Base-by-base conservation (phyloP, 1,140 invertebrate species). In the Limonius californicus region DNA sequence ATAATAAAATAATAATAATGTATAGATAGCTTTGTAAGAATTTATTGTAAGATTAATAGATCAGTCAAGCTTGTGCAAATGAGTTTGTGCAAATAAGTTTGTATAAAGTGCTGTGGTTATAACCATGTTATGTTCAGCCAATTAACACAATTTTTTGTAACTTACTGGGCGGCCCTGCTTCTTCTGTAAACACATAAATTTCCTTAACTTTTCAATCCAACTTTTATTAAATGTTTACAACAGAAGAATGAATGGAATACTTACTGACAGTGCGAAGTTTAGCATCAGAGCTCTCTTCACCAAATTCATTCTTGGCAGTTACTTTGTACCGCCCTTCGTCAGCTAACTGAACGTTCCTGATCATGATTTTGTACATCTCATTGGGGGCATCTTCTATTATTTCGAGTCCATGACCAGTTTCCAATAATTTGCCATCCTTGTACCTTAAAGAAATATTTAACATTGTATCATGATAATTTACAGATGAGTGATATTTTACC, bases 311-410 rank as follows among this genome's bases (percentile, higher is more conserved):
- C 20, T 82, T 83, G 6, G 90, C 91, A 0, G 79, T 84, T 3
- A 93, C 76, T 20, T 83, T 85, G 70, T 97, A 98, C 16, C 81
- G 82, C 2, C 93, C 95, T 54, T 84, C 87, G 73, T 98, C 94
- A 9, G 81, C 83, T 4, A 89, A 75, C 12, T 82, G 78, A 0
- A 88, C 83, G 12, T 85, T 81, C 66, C 87, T 86, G 23, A 94
- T 82, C 0, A 84, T 78, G 6, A 95, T 78, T 62, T 83, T 85
- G 72, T 87, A 89, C 0, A 80, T 82, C 65, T 87, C 85, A 6
- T 82, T 82, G 2, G 79, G 79, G n/a, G 78, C 78, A 69, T 91
- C 85, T 63, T 85, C 82, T 0, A 83, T 77, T 18, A 87, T 83
- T 4, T 82, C 81, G 66, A 83, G 82, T 42, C 81, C 79, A 9